A percentile compares a stretch with the other conserved stretches of the same genome.
Evolutionary conservation across 2,113 vertebrate genomes (phyloP).

Genomic region (Oncorhynchus keta): DNA sequence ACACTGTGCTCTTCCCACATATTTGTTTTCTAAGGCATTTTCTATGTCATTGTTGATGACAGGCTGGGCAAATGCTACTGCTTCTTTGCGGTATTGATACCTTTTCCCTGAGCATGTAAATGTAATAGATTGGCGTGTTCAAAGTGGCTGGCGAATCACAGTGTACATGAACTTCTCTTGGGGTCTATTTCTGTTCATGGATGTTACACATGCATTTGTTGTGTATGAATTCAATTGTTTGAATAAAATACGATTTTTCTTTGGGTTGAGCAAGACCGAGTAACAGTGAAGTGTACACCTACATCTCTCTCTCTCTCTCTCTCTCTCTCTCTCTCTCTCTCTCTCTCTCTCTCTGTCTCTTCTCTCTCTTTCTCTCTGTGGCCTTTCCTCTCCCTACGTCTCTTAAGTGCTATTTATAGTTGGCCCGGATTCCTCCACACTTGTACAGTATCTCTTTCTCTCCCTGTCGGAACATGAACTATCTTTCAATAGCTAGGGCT

Average conservation of each 20-base stretch:
- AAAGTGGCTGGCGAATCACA: conserved; percentile 46
- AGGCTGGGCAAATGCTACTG: conserved; percentile 27
- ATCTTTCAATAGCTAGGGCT: conserved; percentile 8
- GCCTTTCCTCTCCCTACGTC: conserved; percentile 57
- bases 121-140: conserved; percentile 45
- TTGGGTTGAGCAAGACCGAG: conserved; percentile 44
- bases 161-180: conserved; percentile 59
- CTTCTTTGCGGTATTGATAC: conserved; percentile 23
- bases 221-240: conserved; percentile 67
- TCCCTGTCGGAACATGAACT: conserved; percentile 24
- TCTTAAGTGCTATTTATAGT: conserved; percentile 72
- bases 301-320: conserved; percentile 1
- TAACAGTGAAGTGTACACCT: neutral
- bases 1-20: conserved; percentile 41
- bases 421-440: conserved; percentile 66
- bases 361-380: conserved; percentile 41
- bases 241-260: conserved; percentile 54
- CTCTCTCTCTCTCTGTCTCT: neutral
- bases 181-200: conserved; percentile 52
- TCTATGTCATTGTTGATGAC: conserved; percentile 21
- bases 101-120: conserved; percentile 60
- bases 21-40: conserved; percentile 42
- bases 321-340: conserved; percentile 33
- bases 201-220: conserved; percentile 62
- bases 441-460: conserved; percentile 27